A percentile compares a stretch with the other conserved stretches of the same genome.
phyloP scores from a whole-genome alignment of 2,797 vertebrate genomes.

The Pyrocephalus nanus region DNA sequence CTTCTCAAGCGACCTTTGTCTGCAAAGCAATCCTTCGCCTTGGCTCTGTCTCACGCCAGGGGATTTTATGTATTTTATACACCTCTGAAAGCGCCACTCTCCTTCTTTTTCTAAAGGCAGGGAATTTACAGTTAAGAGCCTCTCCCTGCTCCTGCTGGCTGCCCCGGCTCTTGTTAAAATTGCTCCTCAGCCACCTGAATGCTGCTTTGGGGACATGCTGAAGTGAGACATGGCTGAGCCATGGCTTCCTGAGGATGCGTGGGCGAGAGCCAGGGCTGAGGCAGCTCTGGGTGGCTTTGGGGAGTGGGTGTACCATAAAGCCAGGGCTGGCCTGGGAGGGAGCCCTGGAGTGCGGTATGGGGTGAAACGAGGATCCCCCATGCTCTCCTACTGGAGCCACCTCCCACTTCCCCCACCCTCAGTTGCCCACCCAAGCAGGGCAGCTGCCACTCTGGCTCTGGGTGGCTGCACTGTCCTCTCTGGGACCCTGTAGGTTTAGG shows the following conservation, averaged over 20 bases:
- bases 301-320: not conserved
- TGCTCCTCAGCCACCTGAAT: not conserved
- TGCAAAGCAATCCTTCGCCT: slow-evolving; percentile 3
- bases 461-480: not conserved
- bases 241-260: slow-evolving; percentile 29
- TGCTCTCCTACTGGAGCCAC: fast-evolving
- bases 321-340: not conserved
- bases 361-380: not conserved
- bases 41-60: not conserved
- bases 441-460: not conserved
- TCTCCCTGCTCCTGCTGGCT: not conserved
- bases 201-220: not conserved
- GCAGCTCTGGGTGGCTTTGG: not conserved
- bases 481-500: fast-evolving
- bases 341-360: not conserved
- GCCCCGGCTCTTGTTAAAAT: not conserved
- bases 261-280: not conserved
- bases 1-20: slow-evolving; percentile 22
- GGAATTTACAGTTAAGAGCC: not conserved
- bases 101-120: not conserved
- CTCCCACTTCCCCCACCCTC: not conserved
- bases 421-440: not conserved
- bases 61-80: not conserved
- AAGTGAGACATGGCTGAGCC: not conserved
- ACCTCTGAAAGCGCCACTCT: not conserved